A percentile compares a stretch with the other conserved stretches of the same genome.
phyloP scores from a whole-genome alignment of 2,888 invertebrate genomes.

The Aproaerema taeniolella region DNA sequence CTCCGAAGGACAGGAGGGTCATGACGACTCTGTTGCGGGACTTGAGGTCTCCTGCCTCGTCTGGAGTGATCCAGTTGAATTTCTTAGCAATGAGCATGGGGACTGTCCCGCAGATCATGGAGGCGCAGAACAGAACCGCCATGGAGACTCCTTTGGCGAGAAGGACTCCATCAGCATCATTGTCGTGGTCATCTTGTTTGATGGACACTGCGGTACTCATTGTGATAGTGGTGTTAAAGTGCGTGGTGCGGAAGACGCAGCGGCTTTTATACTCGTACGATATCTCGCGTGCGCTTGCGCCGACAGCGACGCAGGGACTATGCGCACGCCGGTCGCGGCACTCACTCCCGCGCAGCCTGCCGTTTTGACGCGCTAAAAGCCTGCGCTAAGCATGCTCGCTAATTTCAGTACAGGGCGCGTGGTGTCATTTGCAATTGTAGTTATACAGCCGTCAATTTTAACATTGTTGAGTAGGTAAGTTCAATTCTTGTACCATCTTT shows the following conservation, averaged over 20 bases:
- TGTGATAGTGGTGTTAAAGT: constrained; percentile 1
- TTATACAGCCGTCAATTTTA: too few relatives aligned
- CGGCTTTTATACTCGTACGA: constrained; percentile 51
- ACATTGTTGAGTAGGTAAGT: too few relatives aligned
- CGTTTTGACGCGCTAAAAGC: constrained; percentile 32
- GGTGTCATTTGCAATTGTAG: too few relatives aligned
- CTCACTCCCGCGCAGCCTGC: constrained; percentile 55
- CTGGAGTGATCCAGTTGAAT: constrained; percentile 77
- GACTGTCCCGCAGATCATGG: constrained; percentile 84
- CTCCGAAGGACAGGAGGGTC: constrained; percentile 86
- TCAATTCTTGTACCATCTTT: too few relatives aligned
- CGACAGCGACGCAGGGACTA: constrained; percentile 55
- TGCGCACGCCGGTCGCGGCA: constrained; percentile 33
- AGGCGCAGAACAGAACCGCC: constrained; percentile 85
- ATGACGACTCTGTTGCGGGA: constrained; percentile 74
- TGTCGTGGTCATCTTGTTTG: constrained; percentile 12
- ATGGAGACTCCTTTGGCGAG: constrained; percentile 88
- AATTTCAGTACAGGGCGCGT: too few relatives aligned
- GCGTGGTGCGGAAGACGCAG: constrained; percentile 27
- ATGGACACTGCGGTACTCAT: neutral
- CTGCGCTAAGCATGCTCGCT: constrained; percentile 39
- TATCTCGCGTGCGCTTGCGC: constrained; percentile 56
- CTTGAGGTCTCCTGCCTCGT: constrained; percentile 64
- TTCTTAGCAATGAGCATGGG: constrained; percentile 84
- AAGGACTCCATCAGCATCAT: constrained; percentile 67